Base-by-base conservation (phyloP, 2,797 vertebrate genomes). In the Synanceia verrucosa region DNA sequence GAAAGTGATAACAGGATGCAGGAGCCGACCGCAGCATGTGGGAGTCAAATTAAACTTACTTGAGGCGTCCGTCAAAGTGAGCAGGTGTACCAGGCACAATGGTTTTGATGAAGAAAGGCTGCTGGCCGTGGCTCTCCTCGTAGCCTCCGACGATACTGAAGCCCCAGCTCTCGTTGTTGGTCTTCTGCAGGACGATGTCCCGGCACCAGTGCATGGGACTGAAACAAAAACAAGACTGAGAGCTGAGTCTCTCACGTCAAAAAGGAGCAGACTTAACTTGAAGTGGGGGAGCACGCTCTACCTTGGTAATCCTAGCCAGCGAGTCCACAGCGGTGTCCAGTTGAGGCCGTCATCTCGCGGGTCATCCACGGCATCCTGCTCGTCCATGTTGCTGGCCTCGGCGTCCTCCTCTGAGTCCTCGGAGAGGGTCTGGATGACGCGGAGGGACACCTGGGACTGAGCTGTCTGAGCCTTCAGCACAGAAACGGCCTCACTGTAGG, bases 91-190 rank as follows among this genome's bases (percentile, higher is more conserved):
- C 96, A 5, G 97, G 97, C 86, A 98, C 97, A 0, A 98, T 97
- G 92, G 97, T 97, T 92, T 98, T 98, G 83, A 98, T 98, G 90
- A 97, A 98, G 93, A 98, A 98, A 0, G 97, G 97, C 88, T 97
- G 96, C 88, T 96, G 95, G 5, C 96, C 96, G 70, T 95, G 96
- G 82, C 88, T 95, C 78, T 97, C 97, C 89, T 98, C 96, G 10
- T 96, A 97, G 65, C 97, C 97, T 4, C 97, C 97, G 0, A 98
- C 97, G 4, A 98, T 98, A 83, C 97, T 98, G 92, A 98, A 98
- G 79, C 97, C 97, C 97, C 97, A 98, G 74, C 96, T 98, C 56
- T 98, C 97, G 8, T 91, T 92, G 89, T 95, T 96, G 62, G 94
- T 96, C 91, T 98, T 98, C 41, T 89, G 93, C 24, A 98, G 89